Base-by-base conservation (phyloP, 2,797 vertebrate genomes). In the Danionella dracula region DNA sequence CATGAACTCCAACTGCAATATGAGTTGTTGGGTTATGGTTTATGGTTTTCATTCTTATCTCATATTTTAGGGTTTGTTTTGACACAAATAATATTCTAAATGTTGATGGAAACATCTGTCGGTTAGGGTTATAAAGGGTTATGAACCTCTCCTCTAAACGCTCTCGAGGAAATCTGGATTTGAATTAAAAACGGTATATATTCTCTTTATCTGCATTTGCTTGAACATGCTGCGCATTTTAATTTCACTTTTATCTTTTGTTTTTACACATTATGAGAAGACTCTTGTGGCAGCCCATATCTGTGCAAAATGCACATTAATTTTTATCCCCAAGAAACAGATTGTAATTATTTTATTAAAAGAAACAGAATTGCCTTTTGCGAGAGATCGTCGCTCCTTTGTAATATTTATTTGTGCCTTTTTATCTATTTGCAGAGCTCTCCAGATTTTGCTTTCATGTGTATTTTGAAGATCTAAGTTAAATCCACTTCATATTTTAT, bases 401-500 rank as follows among this genome's bases (percentile, higher is more conserved):
- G 72, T 55, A 38, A 73, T 85, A 85, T 87, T 89, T 87, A 83
- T 88, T 74, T 78, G 77, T 69, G 56, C 42, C 67, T 76, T 78
- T 78, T 34, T 19, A 44, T 54, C 29, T 83, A 83, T 89, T 87
- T 88, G 87, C 88, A 88, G 88, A 89, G 88, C 90, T 88, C 76
- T 85, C 88, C 81, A 83, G 84, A 90, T 90, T 85, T 88, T 85
- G 87, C 89, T 91, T 88, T 87, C 73, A 89, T 91, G 86, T 86
- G 83, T 90, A 88, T 90, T 91, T 89, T 90, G 90, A 90, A 89
- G 86, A 88, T 88, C 83, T 90, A 73, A 91, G 89, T 86, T 90
- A 90, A 89, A 88, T 86, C 88, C 87, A 88, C 88, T 88, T 88
- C 89, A 89, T 90, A 90, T 90, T 90, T 90, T 86, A 88, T 85